Evolutionary conservation across 2,797 vertebrate genomes (phyloP).

Genomic region (Parotocinclus haroldoi): DNA sequence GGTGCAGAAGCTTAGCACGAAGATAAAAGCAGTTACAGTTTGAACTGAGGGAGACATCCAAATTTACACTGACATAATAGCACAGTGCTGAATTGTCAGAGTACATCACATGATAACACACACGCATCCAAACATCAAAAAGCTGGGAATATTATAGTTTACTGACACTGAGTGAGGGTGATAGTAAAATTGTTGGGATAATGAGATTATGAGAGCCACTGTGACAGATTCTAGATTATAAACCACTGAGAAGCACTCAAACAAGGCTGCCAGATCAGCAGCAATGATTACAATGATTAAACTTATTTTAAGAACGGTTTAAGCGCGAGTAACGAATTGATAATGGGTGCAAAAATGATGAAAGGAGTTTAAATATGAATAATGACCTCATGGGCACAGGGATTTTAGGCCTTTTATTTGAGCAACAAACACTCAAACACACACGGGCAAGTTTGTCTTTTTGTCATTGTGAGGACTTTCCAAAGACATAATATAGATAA

Average conservation of each 20-base stretch:
- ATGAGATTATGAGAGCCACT: neutral
- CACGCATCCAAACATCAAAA: slow-evolving; percentile 19
- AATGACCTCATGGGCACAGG: neutral
- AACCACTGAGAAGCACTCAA: neutral
- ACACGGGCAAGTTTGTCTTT: too few relatives aligned
- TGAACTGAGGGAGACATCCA: slow-evolving; percentile 3
- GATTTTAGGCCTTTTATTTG: too few relatives aligned
- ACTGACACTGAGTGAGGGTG: slow-evolving; percentile 3
- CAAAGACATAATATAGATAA: too few relatives aligned
- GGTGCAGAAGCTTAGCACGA: slow-evolving; percentile 8
- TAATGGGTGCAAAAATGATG: slow-evolving; percentile 15
- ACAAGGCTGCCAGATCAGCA: slow-evolving; percentile 3
- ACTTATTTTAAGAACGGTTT: neutral
- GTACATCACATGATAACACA: slow-evolving; percentile 23
- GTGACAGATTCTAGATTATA: slow-evolving; percentile 13
- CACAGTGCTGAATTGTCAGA: slow-evolving; percentile 26
- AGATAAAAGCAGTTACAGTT: slow-evolving; percentile 43
- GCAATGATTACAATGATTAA: slow-evolving; percentile 11
- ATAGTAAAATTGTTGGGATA: neutral
- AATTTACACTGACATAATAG: too few relatives aligned
- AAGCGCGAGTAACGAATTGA: too few relatives aligned
- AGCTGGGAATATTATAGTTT: slow-evolving; percentile 6
- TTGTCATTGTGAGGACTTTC: too few relatives aligned
- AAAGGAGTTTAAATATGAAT: slow-evolving; percentile 14
- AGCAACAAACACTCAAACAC: too few relatives aligned